Percentiles rank a stretch among this genome's conserved stretches.
Conservation (phyloP, 2,797 vertebrate genomes). For the Monodelphis domestica region DNA sequence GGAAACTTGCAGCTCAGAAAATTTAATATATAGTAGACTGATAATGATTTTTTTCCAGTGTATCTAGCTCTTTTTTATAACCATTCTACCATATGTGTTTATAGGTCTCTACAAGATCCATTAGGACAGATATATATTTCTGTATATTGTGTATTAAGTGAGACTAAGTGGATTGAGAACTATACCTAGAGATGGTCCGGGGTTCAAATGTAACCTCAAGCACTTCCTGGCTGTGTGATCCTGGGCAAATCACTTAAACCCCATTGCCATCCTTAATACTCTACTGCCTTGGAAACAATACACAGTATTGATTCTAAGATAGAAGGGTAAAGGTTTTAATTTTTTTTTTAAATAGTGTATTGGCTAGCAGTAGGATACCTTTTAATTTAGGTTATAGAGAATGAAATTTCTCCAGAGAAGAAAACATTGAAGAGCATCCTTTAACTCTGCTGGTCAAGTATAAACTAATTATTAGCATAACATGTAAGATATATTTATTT, state of each 20-base stretch:
- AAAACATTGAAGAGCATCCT: not conserved
- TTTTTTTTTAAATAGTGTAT: too few species aligned
- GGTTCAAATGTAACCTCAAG: too few species aligned
- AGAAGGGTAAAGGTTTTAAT: too few species aligned
- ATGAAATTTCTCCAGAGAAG: not conserved
- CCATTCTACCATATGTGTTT: too few species aligned
- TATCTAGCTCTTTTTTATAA: not conserved
- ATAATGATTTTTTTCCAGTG: not conserved
- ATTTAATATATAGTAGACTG: not conserved
- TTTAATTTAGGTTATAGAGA: not conserved
- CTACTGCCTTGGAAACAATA: too few species aligned
- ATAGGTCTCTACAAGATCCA: not conserved
- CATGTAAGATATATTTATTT: not conserved
- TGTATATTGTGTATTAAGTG: not conserved
- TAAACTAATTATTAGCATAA: not conserved
- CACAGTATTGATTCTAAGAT: too few species aligned
- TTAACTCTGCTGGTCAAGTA: not conserved
- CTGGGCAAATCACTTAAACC: too few species aligned
- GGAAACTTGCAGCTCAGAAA: not conserved
- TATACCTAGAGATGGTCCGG: too few species aligned
- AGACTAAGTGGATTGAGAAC: too few species aligned
- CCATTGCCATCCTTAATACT: too few species aligned
- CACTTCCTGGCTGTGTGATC: too few species aligned
- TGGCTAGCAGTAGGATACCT: not conserved
- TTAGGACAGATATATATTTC: not conserved